Conservation (phyloP, 2,888 invertebrate species). For the Empis livida region DNA sequence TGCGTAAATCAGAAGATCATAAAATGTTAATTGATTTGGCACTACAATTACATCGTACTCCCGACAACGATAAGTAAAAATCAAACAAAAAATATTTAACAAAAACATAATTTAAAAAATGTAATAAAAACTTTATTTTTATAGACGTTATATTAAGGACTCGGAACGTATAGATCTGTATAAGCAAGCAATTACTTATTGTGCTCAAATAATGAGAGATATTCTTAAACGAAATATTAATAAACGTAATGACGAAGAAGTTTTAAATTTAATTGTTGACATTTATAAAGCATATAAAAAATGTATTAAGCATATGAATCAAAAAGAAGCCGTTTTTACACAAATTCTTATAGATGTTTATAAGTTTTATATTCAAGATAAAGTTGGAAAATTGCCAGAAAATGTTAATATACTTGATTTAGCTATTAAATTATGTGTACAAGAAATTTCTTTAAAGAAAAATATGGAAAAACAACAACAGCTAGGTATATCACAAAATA, state of each 20-base stretch:
- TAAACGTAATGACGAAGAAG: conserved; percentile 39
- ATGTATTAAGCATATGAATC: conserved; percentile 45
- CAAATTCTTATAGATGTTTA: conserved; percentile 57
- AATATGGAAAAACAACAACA: conserved; percentile 34
- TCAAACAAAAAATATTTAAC: too few species aligned
- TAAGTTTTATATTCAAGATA: conserved; percentile 47
- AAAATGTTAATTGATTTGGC: conserved; percentile 67
- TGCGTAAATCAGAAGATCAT: conserved; percentile 67
- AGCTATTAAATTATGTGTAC: conserved; percentile 57
- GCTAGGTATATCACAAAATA: not conserved
- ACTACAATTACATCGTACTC: conserved; percentile 61
- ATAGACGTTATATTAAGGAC: conserved; percentile 69
- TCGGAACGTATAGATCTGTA: conserved; percentile 70
- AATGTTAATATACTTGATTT: conserved; percentile 50
- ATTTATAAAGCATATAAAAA: conserved; percentile 56
- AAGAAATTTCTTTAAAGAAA: conserved; percentile 45
- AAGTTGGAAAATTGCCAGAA: conserved; percentile 42
- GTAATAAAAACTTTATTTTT: conserved; percentile 15
- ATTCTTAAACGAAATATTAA: conserved; percentile 44
- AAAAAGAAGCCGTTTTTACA: conserved; percentile 43
- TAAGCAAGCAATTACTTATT: conserved; percentile 62
- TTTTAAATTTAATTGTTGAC: conserved; percentile 41
- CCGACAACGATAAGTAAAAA: conserved; percentile 68
- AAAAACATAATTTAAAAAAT: not conserved
- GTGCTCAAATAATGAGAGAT: conserved; percentile 54